These are phyloP conservation scores for Microcebus griseorufus DNA, from an alignment of 2,113 vertebrate genomes.

Conservation along the genomic window DNA sequence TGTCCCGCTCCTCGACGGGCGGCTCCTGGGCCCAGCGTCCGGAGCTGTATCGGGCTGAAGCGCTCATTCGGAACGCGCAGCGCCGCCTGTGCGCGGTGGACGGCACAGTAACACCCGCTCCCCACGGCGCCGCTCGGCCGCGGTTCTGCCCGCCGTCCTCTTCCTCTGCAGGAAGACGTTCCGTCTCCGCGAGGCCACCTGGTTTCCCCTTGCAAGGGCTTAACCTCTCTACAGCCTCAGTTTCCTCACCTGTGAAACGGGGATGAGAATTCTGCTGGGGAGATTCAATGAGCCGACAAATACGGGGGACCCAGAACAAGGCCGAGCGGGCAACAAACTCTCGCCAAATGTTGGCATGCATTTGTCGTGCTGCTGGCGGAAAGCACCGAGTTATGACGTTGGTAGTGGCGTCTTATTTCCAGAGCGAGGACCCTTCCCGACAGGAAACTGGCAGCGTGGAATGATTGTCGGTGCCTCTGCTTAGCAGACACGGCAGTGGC, in stretches of 20 bases:
- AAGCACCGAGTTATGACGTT: not conserved
- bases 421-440: not conserved
- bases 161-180: not conserved
- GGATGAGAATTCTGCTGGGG: not conserved
- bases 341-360: not conserved
- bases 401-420: not conserved
- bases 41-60: not conserved
- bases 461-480: not conserved
- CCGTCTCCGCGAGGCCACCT: not conserved
- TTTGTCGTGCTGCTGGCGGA: not conserved
- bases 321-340: not conserved
- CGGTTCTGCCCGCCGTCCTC: not conserved
- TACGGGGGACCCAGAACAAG: not conserved
- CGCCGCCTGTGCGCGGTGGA: fast-evolving
- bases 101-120: fast-evolving
- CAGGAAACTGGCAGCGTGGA: fast-evolving
- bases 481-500: fast-evolving
- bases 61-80: not conserved
- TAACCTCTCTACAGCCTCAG: not conserved
- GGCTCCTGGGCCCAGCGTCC: not conserved
- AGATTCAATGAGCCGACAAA: not conserved
- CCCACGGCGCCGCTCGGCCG: fast-evolving
- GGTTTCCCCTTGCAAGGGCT: not conserved
- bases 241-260: not conserved
- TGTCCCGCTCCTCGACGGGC: conserved; percentile 65